Evolutionary conservation across 2,113 vertebrate genomes (phyloP).

Genomic region (Cyanistes caeruleus): DNA sequence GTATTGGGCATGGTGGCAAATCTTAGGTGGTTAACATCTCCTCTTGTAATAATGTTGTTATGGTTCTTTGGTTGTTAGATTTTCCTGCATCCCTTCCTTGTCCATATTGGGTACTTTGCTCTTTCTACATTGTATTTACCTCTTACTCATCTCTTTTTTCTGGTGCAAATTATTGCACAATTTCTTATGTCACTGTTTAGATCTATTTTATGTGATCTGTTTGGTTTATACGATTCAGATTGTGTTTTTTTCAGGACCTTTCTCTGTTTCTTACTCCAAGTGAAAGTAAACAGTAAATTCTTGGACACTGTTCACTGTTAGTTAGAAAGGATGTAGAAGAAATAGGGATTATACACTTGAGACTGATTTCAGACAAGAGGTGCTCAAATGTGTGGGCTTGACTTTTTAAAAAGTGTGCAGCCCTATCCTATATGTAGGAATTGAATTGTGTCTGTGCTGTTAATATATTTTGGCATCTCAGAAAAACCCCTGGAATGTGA

Average conservation of each 20-base stretch:
- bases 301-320: background rate
- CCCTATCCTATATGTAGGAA: background rate
- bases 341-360: background rate
- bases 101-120: background rate
- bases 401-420: background rate
- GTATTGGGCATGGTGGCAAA: background rate
- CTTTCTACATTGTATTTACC: background rate
- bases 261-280: background rate
- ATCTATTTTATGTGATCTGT: background rate
- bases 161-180: background rate
- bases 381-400: background rate
- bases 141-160: background rate
- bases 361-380: background rate
- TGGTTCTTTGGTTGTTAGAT: background rate
- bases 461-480: background rate
- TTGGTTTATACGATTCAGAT: background rate
- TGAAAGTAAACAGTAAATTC: background rate
- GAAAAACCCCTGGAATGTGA: fast-evolving
- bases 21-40: background rate
- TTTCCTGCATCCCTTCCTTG: background rate
- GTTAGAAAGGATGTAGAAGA: background rate
- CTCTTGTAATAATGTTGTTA: background rate
- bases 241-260: background rate
- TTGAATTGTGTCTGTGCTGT: background rate
- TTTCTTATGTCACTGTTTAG: background rate